A percentile compares a stretch with the other conserved stretches of the same genome.
phyloP scores from a whole-genome alignment of 2,113 vertebrate genomes.

The Corapipo altera region DNA sequence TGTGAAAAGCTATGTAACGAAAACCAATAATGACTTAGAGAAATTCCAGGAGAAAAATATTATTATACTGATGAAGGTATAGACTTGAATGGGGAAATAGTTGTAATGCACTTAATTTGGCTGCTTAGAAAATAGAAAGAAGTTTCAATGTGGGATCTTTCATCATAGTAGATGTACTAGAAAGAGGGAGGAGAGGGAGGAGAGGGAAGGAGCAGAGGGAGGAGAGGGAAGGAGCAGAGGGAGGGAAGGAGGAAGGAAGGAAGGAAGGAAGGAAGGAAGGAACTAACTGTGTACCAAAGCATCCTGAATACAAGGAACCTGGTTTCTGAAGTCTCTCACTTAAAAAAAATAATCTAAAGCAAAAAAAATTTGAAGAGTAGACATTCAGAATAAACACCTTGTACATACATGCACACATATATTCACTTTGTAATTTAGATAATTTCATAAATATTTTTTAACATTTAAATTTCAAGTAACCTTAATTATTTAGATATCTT shows the following conservation, averaged over 20 bases:
- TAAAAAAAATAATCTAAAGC: neutral
- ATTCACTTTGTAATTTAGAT: neutral
- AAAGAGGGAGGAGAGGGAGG: neutral
- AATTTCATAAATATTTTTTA: neutral
- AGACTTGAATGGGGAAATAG: neutral
- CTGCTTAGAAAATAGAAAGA: neutral
- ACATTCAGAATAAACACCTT: neutral
- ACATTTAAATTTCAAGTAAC: neutral
- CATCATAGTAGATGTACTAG: neutral
- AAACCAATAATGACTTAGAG: neutral
- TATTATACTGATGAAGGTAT: neutral
- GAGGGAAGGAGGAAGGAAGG: neutral
- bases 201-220: accelerated
- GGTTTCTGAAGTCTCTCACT: neutral
- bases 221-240: too few relatives aligned
- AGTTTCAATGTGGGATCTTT: neutral
- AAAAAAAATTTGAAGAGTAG: neutral
- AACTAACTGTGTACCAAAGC: accelerated
- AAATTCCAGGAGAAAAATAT: neutral
- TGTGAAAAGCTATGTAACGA: neutral
- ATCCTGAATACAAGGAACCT: neutral
- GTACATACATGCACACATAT: neutral
- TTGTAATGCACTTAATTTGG: neutral
- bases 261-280: too few relatives aligned
- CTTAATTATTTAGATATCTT: neutral